phyloP scores from a whole-genome alignment of 1,140 invertebrate genomes.

The Lepidotrigona ventralis region DNA sequence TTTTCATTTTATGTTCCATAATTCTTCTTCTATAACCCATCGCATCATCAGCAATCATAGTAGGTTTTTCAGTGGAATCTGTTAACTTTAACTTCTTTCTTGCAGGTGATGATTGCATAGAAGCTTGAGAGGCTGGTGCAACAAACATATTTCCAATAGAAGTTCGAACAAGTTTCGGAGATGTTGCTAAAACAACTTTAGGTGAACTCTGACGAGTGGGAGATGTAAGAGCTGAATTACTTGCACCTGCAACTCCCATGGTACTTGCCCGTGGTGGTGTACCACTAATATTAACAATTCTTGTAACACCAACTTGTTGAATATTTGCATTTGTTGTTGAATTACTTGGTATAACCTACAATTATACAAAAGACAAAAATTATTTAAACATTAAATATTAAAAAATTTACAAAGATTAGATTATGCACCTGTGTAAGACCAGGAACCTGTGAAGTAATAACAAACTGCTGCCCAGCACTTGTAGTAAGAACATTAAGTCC shows the following conservation, averaged over 20 bases:
- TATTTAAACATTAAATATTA: neutral
- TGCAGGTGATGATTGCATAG: constrained; percentile 67
- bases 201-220: constrained; percentile 72
- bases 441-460: constrained; percentile 79
- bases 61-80: constrained; percentile 70
- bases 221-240: constrained; percentile 69
- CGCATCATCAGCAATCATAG: constrained; percentile 65
- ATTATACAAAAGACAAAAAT: constrained; percentile 20
- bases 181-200: constrained; percentile 76
- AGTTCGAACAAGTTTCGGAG: constrained; percentile 75
- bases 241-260: constrained; percentile 69
- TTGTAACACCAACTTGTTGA: constrained; percentile 76
- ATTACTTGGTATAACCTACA: constrained; percentile 74
- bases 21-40: constrained; percentile 73
- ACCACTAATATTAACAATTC: constrained; percentile 76
- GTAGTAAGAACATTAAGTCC: constrained; percentile 78
- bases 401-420: neutral
- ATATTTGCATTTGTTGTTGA: constrained; percentile 71
- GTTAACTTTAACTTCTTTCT: constrained; percentile 75
- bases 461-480: constrained; percentile 78
- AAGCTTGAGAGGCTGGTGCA: constrained; percentile 66
- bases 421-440: constrained; percentile 75
- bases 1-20: constrained; percentile 79
- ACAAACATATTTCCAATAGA: constrained; percentile 74
- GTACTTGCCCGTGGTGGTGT: constrained; percentile 72